Base-by-base conservation (phyloP, 1,140 invertebrate species). In the Drosophila lowei region DNA sequence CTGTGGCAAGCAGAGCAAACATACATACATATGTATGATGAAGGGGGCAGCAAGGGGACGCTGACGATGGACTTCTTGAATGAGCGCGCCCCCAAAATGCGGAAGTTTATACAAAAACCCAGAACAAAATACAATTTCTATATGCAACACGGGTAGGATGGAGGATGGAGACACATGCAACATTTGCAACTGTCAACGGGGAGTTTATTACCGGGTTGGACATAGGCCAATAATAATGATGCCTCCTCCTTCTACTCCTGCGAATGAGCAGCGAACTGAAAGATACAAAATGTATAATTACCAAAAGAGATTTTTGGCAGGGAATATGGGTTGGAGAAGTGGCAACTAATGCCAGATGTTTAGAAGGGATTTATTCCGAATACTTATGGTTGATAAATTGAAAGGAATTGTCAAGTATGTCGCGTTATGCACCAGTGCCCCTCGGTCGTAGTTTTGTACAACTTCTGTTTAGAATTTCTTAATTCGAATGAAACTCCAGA, bases 161-260 rank as follows among this genome's bases (percentile, higher is more conserved):
- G 41, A 25, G 50, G 16, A 23, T 11, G 34, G 41, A 38, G 41
- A 42, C 23, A 38, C 55, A 25, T 74, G 77, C 77, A 72, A 81
- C 81, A 88, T 86, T 86, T 86, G 78, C 81, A 88, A 86, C 81
- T 86, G 81, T 86, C 81, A 86, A 81, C 81, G 71, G 63, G 28
- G 60, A 81, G 61, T 79, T 84, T 72, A 75, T 79, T 85, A 68
- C 81, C 81, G 84, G 84, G 85, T 86, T 86, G 81, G 81, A 88
- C 73, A 64, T 47, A 56, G 65, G 83, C 81, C 81, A 86, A 86
- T 81, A 86, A 86, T 81, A 86, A 83, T 68, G 58, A 75, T 62
- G 64, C 60, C 23, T 50, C 30, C 53, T 50, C 16, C 15, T 28
- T 15, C 15, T 8, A 11, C 30, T 46, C 15, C 30, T 46, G 21